Evolutionary conservation across 64 coral and sea anemone genomes (phyloP).

Genomic region (Stylophora pistillata): DNA sequence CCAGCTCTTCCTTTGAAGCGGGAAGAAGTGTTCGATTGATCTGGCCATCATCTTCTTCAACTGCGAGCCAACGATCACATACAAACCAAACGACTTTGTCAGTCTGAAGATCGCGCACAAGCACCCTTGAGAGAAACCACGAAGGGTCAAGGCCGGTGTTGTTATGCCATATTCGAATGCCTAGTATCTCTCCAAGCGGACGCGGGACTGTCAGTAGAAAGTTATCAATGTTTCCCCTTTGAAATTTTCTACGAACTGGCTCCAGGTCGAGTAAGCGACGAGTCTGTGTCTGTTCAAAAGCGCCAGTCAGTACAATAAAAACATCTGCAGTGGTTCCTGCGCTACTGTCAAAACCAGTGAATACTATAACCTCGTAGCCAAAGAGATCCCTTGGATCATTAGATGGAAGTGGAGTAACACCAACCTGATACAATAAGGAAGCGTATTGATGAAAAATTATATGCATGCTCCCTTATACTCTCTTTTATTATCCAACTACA

Average conservation of each 20-base stretch:
- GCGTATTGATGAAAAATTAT: neutral
- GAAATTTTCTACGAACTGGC: conserved; percentile 47
- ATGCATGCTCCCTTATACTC: neutral
- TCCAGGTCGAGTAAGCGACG: conserved; percentile 53
- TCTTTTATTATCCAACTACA: no score
- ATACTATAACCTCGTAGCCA: conserved; percentile 67
- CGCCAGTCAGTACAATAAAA: conserved; percentile 63
- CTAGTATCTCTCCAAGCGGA: conserved; percentile 28
- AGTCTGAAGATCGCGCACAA: conserved; percentile 54
- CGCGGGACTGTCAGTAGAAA: conserved; percentile 60
- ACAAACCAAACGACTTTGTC: conserved; percentile 55
- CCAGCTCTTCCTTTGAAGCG: conserved; percentile 25
- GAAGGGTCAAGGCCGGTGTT: conserved; percentile 47
- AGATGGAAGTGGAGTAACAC: conserved; percentile 65
- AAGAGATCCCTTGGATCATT: conserved; percentile 84
- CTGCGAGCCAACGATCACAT: conserved; percentile 65
- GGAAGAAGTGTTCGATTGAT: conserved; percentile 44
- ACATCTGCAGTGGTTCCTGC: conserved; percentile 73
- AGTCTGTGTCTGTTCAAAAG: conserved; percentile 49
- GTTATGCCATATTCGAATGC: conserved; percentile 51
- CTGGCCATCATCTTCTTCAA: conserved; percentile 68
- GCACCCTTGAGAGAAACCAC: conserved; percentile 40
- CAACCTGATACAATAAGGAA: conserved; percentile 28
- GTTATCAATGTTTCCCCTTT: conserved; percentile 31
- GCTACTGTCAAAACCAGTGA: conserved; percentile 63